These are phyloP conservation scores for Melitaea athalia DNA, from an alignment of 2,888 invertebrate species.

Conservation along the genomic window DNA sequence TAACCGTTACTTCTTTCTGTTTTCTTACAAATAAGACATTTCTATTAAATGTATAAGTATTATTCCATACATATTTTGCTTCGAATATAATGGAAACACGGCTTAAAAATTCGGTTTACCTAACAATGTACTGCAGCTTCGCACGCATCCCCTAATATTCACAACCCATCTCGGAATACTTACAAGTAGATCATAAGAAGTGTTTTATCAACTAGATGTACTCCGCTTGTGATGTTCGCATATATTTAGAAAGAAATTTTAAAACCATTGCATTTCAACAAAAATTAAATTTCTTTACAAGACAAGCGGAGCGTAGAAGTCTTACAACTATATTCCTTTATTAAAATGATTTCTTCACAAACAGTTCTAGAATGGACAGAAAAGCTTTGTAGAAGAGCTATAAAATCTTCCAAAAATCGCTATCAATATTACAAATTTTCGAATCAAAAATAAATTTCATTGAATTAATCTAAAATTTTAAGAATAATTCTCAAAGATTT, in stretches of 20 bases:
- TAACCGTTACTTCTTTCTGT: too few species aligned
- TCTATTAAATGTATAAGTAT: neutral
- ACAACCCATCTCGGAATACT: slow-evolving; percentile 50
- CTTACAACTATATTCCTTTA: slow-evolving; percentile 25
- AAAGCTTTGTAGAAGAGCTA: slow-evolving; percentile 25
- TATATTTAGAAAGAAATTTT: slow-evolving; percentile 3
- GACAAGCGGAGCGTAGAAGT: slow-evolving; percentile 15
- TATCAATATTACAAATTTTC: slow-evolving; percentile 20
- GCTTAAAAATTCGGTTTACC: slow-evolving; percentile 11
- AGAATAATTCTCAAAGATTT: neutral
- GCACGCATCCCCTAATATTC: slow-evolving; percentile 41
- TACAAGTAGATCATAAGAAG: slow-evolving; percentile 71
- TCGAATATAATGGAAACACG: slow-evolving; percentile 1
- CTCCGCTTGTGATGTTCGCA: slow-evolving; percentile 37
- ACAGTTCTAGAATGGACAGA: slow-evolving; percentile 22
- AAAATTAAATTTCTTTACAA: slow-evolving; percentile 4
- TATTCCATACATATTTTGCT: neutral
- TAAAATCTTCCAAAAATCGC: slow-evolving; percentile 21
- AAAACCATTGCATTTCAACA: neutral
- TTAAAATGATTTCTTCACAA: slow-evolving; percentile 17
- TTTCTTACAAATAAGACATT: neutral
- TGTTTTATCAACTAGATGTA: slow-evolving; percentile 57
- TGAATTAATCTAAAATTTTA: slow-evolving; percentile 8
- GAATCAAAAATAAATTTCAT: slow-evolving; percentile 12
- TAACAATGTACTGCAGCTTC: slow-evolving; percentile 44